A percentile compares a stretch with the other conserved stretches of the same genome.
These are phyloP conservation scores for Eumaeus atala DNA, from an alignment of 1,140 invertebrate genomes.

Conservation along the genomic window DNA sequence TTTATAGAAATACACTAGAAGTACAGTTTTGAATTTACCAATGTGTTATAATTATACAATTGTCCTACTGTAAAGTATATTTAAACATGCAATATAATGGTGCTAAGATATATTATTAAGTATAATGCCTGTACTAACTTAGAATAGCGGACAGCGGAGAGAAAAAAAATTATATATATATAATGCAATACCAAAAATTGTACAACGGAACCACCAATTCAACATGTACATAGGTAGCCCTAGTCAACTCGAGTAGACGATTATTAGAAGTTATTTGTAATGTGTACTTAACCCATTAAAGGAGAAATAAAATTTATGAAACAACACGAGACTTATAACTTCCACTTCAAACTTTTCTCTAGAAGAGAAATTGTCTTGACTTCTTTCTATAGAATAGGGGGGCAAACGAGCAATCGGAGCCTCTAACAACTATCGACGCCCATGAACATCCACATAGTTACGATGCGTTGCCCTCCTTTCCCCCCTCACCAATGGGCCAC, in stretches of 20 bases:
- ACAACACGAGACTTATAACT: background rate
- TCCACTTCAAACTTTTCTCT: too few species aligned
- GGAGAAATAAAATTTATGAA: slow-evolving; percentile 26
- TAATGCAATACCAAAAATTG: slow-evolving; percentile 58
- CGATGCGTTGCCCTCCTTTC: too few species aligned
- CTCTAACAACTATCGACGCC: too few species aligned
- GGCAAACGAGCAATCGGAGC: too few species aligned
- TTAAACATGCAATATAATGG: slow-evolving; percentile 34
- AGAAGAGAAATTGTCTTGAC: too few species aligned
- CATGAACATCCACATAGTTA: too few species aligned
- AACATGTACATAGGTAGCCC: slow-evolving; percentile 45
- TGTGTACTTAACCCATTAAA: slow-evolving; percentile 1
- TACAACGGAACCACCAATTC: slow-evolving; percentile 57
- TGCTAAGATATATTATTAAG: slow-evolving; percentile 39
- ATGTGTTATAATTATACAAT: slow-evolving; percentile 1
- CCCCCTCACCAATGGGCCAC: too few species aligned
- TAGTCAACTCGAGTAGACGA: slow-evolving; percentile 46
- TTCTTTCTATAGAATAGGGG: too few species aligned
- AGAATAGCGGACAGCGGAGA: slow-evolving; percentile 20
- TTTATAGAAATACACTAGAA: too few species aligned
- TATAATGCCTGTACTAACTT: slow-evolving; percentile 17
- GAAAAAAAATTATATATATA: slow-evolving; percentile 39
- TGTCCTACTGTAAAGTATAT: slow-evolving; percentile 11
- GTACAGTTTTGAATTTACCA: slow-evolving; percentile 2
- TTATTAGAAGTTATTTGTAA: slow-evolving; percentile 19